Percentiles rank a stretch among this genome's conserved stretches.
phyloP scores from a whole-genome alignment of 1,140 invertebrate genomes.

The Panagrolaimus sp. region DNA sequence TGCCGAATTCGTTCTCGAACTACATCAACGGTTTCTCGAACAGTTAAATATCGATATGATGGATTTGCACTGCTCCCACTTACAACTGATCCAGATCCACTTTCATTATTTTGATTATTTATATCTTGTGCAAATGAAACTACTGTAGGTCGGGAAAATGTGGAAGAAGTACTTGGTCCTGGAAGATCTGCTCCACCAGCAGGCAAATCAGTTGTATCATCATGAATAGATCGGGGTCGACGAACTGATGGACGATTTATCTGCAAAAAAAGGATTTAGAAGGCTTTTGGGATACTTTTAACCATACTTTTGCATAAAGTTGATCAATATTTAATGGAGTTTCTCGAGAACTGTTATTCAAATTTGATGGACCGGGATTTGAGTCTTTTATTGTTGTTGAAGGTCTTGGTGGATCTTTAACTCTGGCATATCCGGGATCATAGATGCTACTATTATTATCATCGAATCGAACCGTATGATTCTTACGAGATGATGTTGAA shows the following conservation, averaged over 20 bases:
- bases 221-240: background rate
- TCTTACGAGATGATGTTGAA: too few relatives aligned
- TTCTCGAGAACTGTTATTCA: background rate
- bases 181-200: background rate
- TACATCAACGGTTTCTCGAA: constrained; percentile 42
- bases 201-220: background rate
- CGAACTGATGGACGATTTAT: constrained; percentile 16
- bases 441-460: constrained; percentile 24
- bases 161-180: background rate
- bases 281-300: background rate
- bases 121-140: constrained; percentile 13
- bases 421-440: constrained; percentile 18
- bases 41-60: constrained; percentile 46
- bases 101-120: constrained; percentile 33
- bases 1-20: constrained; percentile 39
- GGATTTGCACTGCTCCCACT: constrained; percentile 28
- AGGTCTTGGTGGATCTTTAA: background rate
- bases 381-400: background rate
- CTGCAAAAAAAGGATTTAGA: background rate
- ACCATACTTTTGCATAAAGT: constrained; percentile 41
- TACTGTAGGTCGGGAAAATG: background rate
- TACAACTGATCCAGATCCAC: constrained; percentile 39
- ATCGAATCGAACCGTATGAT: background rate
- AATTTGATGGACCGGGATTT: constrained; percentile 15
- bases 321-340: constrained; percentile 25